Conservation (phyloP, 2,113 vertebrate species). For the Alethe diademata region DNA sequence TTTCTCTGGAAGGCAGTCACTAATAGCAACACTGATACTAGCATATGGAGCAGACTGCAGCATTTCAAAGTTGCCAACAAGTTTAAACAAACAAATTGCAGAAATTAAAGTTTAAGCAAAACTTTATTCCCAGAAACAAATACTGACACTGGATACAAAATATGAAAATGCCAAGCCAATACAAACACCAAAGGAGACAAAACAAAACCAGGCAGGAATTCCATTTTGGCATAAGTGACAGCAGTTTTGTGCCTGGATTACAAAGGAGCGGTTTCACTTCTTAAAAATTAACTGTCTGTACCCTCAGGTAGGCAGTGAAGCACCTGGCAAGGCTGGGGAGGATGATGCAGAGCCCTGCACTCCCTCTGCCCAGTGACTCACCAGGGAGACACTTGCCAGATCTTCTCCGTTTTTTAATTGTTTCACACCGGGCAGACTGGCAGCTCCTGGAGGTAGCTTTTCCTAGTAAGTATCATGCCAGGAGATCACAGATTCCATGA, state of each 20-base stretch:
- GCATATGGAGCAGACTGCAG: not conserved
- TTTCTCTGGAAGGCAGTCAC: not conserved
- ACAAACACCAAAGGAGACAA: constrained; percentile 50
- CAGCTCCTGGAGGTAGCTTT: not conserved
- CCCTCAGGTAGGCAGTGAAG: not conserved
- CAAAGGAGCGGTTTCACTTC: not conserved
- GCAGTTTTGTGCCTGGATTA: not conserved
- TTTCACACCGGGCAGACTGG: not conserved
- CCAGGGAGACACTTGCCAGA: not conserved
- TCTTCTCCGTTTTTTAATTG: not conserved
- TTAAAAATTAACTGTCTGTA: not conserved
- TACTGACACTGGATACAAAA: constrained; percentile 39
- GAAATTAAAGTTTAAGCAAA: constrained; percentile 36
- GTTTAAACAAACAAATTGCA: constrained; percentile 63
- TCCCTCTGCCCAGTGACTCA: constrained; percentile 6
- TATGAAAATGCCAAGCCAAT: constrained; percentile 48
- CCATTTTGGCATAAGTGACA: not conserved
- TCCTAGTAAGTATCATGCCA: not conserved
- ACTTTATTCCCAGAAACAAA: constrained; percentile 60
- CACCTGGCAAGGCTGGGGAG: not conserved
- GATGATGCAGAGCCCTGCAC: not conserved
- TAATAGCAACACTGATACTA: constrained; percentile 6
- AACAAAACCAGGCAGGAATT: constrained; percentile 56
- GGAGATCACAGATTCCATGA: not conserved
- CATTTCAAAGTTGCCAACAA: constrained; percentile 32